phyloP scores from a whole-genome alignment of 2,113 vertebrate species.

The Strix uralensis region DNA sequence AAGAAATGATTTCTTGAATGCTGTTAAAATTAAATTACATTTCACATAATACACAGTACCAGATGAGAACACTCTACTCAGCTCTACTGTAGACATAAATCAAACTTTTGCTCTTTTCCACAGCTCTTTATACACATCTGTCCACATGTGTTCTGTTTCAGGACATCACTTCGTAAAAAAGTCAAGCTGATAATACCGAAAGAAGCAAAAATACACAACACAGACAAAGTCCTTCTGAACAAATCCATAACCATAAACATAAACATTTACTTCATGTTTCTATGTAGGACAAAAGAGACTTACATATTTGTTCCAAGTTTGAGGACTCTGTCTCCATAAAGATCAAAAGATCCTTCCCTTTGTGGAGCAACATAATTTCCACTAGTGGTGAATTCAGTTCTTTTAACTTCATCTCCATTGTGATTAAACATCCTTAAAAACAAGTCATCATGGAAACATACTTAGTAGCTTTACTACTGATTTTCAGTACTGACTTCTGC shows the following conservation, averaged over 20 bases:
- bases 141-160: neutral
- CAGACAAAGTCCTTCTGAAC: neutral
- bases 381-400: conserved; percentile 79
- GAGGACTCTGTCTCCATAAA: conserved; percentile 91
- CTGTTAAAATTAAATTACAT: neutral
- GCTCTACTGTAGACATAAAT: neutral
- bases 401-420: conserved; percentile 85
- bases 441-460: neutral
- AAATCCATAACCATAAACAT: neutral
- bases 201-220: neutral
- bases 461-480: neutral
- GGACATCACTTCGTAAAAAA: neutral
- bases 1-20: neutral
- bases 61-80: neutral
- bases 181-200: neutral
- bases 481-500: neutral
- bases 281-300: conserved; percentile 52
- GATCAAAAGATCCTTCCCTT: conserved; percentile 91
- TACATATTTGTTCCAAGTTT: conserved; percentile 98
- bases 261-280: neutral
- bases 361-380: conserved; percentile 84
- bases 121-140: neutral
- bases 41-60: neutral
- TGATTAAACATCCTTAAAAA: conserved; percentile 84
- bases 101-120: neutral